phyloP scores from a whole-genome alignment of 2,113 vertebrate genomes.

The Scophthalmus maximus region DNA sequence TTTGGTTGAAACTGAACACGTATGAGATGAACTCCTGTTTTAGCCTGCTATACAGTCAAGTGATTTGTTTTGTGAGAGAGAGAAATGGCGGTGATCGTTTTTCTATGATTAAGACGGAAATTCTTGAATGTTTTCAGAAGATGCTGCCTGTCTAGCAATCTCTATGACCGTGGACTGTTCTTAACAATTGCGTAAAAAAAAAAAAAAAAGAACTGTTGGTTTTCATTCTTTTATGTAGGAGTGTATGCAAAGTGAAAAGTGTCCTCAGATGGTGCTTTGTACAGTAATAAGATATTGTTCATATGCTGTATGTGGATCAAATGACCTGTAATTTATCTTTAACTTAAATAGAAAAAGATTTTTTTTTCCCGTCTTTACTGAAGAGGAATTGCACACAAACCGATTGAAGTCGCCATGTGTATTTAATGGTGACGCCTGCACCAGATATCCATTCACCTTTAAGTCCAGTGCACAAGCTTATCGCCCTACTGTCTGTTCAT shows the following conservation, averaged over 20 bases:
- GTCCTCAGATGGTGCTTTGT: conserved; percentile 85
- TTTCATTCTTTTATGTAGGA: conserved; percentile 55
- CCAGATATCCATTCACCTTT: conserved; percentile 65
- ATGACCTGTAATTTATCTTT: conserved; percentile 83
- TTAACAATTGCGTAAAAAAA: conserved; percentile 73
- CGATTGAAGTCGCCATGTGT: conserved; percentile 66
- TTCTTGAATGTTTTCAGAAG: conserved; percentile 79
- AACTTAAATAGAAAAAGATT: conserved; percentile 78
- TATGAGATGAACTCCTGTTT: conserved; percentile 44
- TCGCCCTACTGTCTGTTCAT: conserved; percentile 58
- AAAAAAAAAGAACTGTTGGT: conserved; percentile 44
- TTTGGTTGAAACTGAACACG: conserved; percentile 50
- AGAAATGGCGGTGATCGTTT: conserved; percentile 5
- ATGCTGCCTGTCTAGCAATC: conserved; percentile 81
- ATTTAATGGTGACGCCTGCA: conserved; percentile 55
- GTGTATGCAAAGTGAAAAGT: conserved; percentile 74
- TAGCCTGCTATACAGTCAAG: too few relatives aligned
- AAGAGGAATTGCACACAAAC: conserved; percentile 72
- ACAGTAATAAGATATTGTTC: conserved; percentile 82
- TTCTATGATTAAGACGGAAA: conserved; percentile 65
- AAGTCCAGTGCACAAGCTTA: conserved; percentile 78
- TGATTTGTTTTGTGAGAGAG: conserved; percentile 3
- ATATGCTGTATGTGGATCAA: conserved; percentile 78
- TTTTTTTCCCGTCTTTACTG: conserved; percentile 47
- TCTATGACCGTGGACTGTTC: conserved; percentile 84